Conservation (phyloP, 2,113 vertebrate genomes). For the Montifringilla adamsi region DNA sequence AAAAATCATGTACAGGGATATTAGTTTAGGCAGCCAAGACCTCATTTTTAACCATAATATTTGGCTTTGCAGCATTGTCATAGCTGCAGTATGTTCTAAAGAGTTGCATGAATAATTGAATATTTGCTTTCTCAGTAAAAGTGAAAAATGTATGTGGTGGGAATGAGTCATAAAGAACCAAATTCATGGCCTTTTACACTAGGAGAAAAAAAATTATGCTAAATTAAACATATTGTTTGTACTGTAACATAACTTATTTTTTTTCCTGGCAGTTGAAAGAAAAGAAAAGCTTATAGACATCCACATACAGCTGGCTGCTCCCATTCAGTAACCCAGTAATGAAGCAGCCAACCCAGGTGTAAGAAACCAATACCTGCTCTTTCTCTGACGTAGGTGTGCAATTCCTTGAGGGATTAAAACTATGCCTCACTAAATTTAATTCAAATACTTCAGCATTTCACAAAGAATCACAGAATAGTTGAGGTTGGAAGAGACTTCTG, state of each 20-base stretch:
- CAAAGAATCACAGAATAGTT: not conserved
- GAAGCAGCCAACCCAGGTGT: not conserved
- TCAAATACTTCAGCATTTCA: not conserved
- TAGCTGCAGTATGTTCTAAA: not conserved
- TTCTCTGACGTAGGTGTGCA: not conserved
- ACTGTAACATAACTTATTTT: slow-evolving; percentile 6
- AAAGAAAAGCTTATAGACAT: not conserved
- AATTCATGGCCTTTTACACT: not conserved
- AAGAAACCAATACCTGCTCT: not conserved
- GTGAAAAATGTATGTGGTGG: slow-evolving; percentile 31
- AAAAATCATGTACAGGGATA: not conserved
- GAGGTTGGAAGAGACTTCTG: not conserved
- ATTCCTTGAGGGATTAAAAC: not conserved
- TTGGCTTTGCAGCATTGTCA: slow-evolving; percentile 13
- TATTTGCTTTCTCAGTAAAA: slow-evolving; percentile 41
- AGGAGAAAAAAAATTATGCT: not conserved
- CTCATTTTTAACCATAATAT: slow-evolving; percentile 2
- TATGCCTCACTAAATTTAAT: not conserved
- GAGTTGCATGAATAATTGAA: slow-evolving; percentile 45
- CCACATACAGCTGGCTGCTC: not conserved
- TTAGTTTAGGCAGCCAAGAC: not conserved
- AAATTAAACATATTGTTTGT: slow-evolving; percentile 34
- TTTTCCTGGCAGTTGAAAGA: not conserved
- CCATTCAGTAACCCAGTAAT: not conserved
- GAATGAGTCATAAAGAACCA: slow-evolving; percentile 36